A percentile compares a stretch with the other conserved stretches of the same genome.
Conservation (phyloP, 2,888 invertebrate genomes). For the Ormyrus labotus region DNA sequence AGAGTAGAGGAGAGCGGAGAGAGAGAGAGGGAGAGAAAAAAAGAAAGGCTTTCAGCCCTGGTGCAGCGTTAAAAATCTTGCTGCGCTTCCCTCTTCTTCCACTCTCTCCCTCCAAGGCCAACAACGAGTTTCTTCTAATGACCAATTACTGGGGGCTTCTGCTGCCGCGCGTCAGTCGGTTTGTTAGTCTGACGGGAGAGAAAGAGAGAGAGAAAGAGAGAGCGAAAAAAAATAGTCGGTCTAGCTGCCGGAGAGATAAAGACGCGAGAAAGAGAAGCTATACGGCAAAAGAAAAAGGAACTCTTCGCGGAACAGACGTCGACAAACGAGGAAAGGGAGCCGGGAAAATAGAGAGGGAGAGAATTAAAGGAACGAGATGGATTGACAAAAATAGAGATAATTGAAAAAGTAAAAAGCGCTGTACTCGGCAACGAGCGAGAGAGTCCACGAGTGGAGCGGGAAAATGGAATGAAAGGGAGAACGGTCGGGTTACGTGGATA, state of each 20-base stretch:
- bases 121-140: slow-evolving; percentile 53
- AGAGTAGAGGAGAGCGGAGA: background rate
- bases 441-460: background rate
- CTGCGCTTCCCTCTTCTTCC: background rate
- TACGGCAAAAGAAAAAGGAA: background rate
- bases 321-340: slow-evolving; percentile 4
- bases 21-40: too few species aligned
- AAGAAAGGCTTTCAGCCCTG: background rate
- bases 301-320: slow-evolving; percentile 8
- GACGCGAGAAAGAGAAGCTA: background rate
- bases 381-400: slow-evolving; percentile 22
- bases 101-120: slow-evolving; percentile 14
- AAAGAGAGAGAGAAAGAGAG: background rate
- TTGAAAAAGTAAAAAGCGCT: slow-evolving; percentile 19
- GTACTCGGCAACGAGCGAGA: background rate
- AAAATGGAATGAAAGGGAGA: slow-evolving; percentile 13
- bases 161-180: slow-evolving; percentile 22
- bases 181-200: slow-evolving; percentile 32
- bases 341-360: background rate
- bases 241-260: background rate
- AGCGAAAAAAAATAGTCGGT: background rate
- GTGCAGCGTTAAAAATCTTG: slow-evolving; percentile 33
- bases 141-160: slow-evolving; percentile 42
- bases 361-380: background rate
- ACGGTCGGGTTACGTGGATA: background rate